Conservation (phyloP, 2,113 vertebrate species). For the Malurus melanocephalus region DNA sequence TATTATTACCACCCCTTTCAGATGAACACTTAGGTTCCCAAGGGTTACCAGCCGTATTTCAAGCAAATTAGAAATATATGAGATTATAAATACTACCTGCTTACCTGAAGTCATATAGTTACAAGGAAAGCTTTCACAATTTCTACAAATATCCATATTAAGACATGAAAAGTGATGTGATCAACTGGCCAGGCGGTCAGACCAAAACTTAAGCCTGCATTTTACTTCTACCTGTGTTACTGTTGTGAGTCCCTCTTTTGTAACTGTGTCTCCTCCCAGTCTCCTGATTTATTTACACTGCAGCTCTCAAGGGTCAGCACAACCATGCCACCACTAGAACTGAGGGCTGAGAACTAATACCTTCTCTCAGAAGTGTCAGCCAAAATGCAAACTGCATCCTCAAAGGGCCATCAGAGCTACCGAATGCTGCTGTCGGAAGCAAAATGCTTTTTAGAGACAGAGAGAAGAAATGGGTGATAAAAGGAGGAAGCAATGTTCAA, state of each 20-base stretch:
- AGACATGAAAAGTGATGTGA: neutral
- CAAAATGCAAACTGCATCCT: neutral
- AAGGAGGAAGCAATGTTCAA: neutral
- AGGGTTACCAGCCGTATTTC: neutral
- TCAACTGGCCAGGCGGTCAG: neutral
- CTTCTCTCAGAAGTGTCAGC: neutral
- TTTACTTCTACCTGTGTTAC: neutral
- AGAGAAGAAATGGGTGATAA: neutral
- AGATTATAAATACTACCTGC: neutral
- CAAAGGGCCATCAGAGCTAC: neutral
- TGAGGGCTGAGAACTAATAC: neutral
- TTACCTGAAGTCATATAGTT: neutral
- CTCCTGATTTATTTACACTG: neutral
- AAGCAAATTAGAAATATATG: neutral
- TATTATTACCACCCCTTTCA: neutral
- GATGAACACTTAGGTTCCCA: neutral
- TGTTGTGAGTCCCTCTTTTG: neutral
- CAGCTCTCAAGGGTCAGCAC: neutral
- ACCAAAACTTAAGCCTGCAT: neutral
- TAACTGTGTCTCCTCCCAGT: neutral
- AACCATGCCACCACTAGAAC: neutral
- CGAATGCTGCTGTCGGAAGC: neutral
- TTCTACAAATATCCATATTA: neutral
- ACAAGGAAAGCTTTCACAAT: neutral
- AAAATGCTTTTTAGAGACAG: neutral